Conservation (phyloP, 2,888 invertebrate species). For the Lycocerus yunnanus region DNA sequence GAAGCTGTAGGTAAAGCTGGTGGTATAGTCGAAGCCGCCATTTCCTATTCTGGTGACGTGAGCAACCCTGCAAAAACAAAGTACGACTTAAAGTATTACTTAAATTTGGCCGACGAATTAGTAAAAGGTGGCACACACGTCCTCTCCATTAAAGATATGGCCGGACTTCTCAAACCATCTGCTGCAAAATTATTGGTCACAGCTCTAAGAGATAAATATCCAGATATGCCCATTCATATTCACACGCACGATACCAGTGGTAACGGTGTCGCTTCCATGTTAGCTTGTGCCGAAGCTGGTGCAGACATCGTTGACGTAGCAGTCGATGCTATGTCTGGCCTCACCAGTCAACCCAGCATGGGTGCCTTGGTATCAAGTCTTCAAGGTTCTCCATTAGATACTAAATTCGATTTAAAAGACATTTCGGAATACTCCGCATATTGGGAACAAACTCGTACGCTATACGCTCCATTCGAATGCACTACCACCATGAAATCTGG, state of each 20-base stretch:
- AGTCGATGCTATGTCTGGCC: conserved; percentile 98
- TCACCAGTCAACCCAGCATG: conserved; percentile 99
- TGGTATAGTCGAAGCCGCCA: conserved; percentile 96
- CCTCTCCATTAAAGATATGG: conserved; percentile 97
- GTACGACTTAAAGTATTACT: conserved; percentile 94
- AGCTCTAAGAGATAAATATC: conserved; percentile 90
- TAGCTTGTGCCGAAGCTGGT: conserved; percentile 89
- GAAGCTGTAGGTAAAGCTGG: conserved; percentile 98
- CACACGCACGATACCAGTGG: conserved; percentile 99
- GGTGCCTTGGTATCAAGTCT: conserved; percentile 91
- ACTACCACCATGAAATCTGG: conserved; percentile 95
- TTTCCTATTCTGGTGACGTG: conserved; percentile 98
- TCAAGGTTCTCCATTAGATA: conserved; percentile 57
- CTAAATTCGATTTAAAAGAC: conserved; percentile 72
- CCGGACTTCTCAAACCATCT: conserved; percentile 89
- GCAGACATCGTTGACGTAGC: conserved; percentile 98
- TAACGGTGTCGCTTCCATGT: conserved; percentile 93
- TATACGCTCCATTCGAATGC: conserved; percentile 98
- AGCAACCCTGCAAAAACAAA: conserved; percentile 87
- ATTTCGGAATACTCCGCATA: conserved; percentile 96
- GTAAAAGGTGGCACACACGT: conserved; percentile 96
- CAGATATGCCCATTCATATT: conserved; percentile 95
- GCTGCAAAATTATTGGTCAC: conserved; percentile 85
- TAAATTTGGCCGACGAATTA: conserved; percentile 89
- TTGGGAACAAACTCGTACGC: conserved; percentile 96